Evolutionary conservation across 1,140 invertebrate genomes (phyloP).

Genomic region (Drosophila malerkotliana): DNA sequence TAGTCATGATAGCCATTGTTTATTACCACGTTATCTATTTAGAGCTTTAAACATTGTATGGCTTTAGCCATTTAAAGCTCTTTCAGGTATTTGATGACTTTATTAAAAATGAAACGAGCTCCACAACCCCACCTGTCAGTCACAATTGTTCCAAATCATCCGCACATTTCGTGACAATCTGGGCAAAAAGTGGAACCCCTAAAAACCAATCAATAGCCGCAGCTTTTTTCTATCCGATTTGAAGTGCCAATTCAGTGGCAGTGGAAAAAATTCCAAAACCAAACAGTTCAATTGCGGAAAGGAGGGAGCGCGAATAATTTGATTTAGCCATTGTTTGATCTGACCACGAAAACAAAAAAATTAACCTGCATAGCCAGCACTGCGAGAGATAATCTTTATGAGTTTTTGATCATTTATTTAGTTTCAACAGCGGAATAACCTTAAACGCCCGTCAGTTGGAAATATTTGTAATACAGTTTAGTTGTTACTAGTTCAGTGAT

Average conservation of each 20-base stretch:
- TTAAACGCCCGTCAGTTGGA: too few relatives aligned
- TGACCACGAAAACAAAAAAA: conserved; percentile 6
- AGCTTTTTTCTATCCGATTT: conserved; percentile 28
- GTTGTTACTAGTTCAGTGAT: conserved; percentile 7
- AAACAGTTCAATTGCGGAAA: not conserved
- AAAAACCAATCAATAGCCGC: conserved; percentile 46
- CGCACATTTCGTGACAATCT: conserved; percentile 1
- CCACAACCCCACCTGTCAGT: not conserved
- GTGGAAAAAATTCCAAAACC: conserved; percentile 34
- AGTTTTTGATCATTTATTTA: conserved; percentile 35
- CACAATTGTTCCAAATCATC: conserved; percentile 11
- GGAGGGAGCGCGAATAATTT: conserved; percentile 34
- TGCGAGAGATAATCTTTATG: conserved; percentile 23
- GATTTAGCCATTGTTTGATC: conserved; percentile 33
- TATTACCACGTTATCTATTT: too few relatives aligned
- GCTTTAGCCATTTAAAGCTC: too few relatives aligned
- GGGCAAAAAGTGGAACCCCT: conserved; percentile 7
- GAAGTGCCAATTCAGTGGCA: conserved; percentile 30
- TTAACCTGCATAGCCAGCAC: not conserved
- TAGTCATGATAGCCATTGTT: too few relatives aligned
- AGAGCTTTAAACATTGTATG: too few relatives aligned
- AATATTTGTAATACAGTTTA: conserved; percentile 10
- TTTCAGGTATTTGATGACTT: not conserved
- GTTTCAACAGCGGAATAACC: not conserved
- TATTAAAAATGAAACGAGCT: not conserved